These are phyloP conservation scores for Planococcus citri DNA, from an alignment of 1,140 invertebrate species.

Conservation along the genomic window DNA sequence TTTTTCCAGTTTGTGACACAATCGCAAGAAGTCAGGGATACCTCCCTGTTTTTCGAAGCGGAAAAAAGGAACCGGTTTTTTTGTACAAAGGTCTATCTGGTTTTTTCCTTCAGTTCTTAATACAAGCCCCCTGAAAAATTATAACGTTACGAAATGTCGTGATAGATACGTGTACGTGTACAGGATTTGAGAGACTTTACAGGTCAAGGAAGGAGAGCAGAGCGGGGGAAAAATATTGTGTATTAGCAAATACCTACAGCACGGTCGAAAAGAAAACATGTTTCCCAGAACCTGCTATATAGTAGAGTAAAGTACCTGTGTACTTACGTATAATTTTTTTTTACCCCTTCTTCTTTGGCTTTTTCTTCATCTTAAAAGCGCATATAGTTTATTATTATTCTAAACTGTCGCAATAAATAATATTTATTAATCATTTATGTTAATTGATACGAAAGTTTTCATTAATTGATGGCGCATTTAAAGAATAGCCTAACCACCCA, in stretches of 20 bases:
- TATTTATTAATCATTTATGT: slow-evolving; percentile 20
- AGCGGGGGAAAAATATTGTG: too few species aligned
- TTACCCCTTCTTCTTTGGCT: too few species aligned
- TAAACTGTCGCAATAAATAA: slow-evolving; percentile 10
- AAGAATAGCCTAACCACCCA: slow-evolving; percentile 13
- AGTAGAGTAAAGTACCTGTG: neutral
- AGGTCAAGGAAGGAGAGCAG: neutral
- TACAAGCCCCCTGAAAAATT: neutral
- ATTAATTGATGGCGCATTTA: slow-evolving; percentile 15
- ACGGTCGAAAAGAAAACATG: neutral
- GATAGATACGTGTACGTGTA: too few species aligned
- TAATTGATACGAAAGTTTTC: slow-evolving; percentile 20
- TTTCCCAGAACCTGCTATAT: neutral
- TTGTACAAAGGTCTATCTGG: neutral
- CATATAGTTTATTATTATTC: neutral
- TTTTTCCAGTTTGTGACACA: slow-evolving; percentile 12
- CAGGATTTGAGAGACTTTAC: neutral
- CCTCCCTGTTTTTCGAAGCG: neutral
- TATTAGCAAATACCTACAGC: neutral
- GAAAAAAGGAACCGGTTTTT: slow-evolving; percentile 5
- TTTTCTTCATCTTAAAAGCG: too few species aligned
- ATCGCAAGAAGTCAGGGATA: slow-evolving; percentile 18
- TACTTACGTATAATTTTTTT: neutral
- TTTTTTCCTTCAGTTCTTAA: too few species aligned
- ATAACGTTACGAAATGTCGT: neutral